Evolutionary conservation across 2,797 vertebrate species (phyloP), one percentile per base, ranked within the genome.

Genomic region (Eulemur mongoz): DNA sequence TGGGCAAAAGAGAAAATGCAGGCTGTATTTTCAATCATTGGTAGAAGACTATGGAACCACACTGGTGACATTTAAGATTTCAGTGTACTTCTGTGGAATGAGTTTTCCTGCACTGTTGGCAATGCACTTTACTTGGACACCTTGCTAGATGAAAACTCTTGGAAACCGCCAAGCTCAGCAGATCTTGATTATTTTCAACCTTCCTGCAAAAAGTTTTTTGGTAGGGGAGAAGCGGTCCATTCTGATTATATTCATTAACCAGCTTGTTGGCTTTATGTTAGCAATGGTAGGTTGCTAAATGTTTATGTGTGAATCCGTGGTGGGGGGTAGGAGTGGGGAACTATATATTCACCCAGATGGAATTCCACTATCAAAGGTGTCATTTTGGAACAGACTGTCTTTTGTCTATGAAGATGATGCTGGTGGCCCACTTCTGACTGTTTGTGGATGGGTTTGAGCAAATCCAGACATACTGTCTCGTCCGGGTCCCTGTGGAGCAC

Each of bases 21-120:
- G 82, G 63, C 7, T 83, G 96, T 79, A 79, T 96, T 96, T 96
- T 97, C 96, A 98, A 98, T 98, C 88, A 96, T 35, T 92, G 91
- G 79, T 80, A 95, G 97, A 96, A 98, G 96, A 95, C 97, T 97
- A 93, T 93, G 96, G 94, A 95, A 98, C 85, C 95, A 97, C 97
- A 94, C 48, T 97, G 96, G 94, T 97, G 95, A 98, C 97, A 98
- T 98, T 98, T 98, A 89, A 45, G 98, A 96, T 98, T 97, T 97
- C 89, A 98, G 93, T 97, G 96, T 98, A 89, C 97, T 97, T 96
- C 83, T n/a, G 57, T 96, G 97, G 97, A 98, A 98, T 98, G 91
- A 95, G 94, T 98, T 97, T 96, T 97, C 92, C 96, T 72, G 73
- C 48, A 80, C 95, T 75, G 54, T 96, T 83, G 79, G 98, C 98